A percentile compares a stretch with the other conserved stretches of the same genome.
These are phyloP conservation scores for Zaprionus davidi DNA, from an alignment of 1,140 invertebrate genomes.

Conservation along the genomic window DNA sequence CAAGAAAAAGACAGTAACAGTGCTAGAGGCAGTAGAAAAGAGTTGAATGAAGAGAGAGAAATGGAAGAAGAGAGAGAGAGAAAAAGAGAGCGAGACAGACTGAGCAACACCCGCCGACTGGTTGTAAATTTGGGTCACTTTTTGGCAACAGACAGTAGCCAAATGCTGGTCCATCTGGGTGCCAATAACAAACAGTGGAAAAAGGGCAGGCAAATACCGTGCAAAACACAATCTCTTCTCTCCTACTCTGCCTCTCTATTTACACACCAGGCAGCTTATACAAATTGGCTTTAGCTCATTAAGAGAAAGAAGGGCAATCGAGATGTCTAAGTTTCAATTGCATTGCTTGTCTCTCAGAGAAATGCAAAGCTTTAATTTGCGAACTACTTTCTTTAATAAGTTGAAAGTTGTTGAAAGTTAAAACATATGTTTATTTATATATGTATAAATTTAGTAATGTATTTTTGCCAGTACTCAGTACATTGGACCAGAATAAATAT, in stretches of 20 bases:
- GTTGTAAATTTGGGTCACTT: constrained; percentile 75
- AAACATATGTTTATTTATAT: too few species aligned
- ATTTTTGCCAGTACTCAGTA: too few species aligned
- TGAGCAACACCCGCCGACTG: constrained; percentile 26
- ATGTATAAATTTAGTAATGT: too few species aligned
- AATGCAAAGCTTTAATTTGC: too few species aligned
- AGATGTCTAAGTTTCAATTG: not conserved
- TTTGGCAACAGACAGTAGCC: constrained; percentile 61
- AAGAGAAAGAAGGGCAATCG: not conserved
- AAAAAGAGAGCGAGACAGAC: not conserved
- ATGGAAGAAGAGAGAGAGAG: not conserved
- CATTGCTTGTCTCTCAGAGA: not conserved
- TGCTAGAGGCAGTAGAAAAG: not conserved
- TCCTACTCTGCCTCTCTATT: not conserved
- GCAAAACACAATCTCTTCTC: constrained; percentile 9
- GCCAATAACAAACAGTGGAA: constrained; percentile 40
- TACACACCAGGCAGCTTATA: constrained; percentile 9
- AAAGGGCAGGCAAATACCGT: constrained; percentile 16
- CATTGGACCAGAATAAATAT: too few species aligned
- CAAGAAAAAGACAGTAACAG: constrained; percentile 34
- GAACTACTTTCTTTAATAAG: too few species aligned
- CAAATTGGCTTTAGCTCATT: constrained; percentile 18
- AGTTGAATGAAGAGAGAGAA: not conserved
- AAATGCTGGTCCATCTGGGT: constrained; percentile 37
- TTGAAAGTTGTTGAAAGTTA: too few species aligned